Base-by-base conservation (phyloP, 1,140 invertebrate genomes). In the Trichogramma pretiosum region DNA sequence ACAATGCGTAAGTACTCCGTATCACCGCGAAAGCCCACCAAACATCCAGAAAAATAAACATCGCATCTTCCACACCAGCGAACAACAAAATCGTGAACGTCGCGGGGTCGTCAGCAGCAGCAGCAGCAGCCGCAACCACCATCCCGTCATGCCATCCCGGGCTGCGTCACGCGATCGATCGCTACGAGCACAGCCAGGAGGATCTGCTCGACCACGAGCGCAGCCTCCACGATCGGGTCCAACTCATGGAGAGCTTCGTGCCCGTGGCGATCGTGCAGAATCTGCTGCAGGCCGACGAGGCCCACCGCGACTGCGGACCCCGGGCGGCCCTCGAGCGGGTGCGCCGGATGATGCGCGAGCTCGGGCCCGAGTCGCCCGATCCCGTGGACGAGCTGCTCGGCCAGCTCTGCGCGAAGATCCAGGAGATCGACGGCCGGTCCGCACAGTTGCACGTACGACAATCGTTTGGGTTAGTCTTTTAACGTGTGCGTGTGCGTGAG, bases 391-490 rank as follows among this genome's bases (percentile, higher is more conserved):
- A 56, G 45, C 54, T 65, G 4, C 38, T 61, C 8, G 37, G 50
- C n/a, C 48, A 53, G 17, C 46, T 67, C 11, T 52, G 44, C 24
- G 55, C 28, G 1, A 22, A 19, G 0, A 55, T 62, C 9, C 40
- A 61, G 14, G 48, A 50, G n/a, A 34, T 69, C 3, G 52, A 57
- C 5, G 28, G 28, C 4, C 59, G 70, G 53, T 63, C 58, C 18
- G 24, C 55, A n/a, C 50, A 67, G 40, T 63, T 68, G 59, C 64
- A 71, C 60, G 68, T 70, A 68, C 57, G 63, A 55, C 51, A 57
- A 58, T 61, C 50, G 43, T 58, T 46, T 41, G 50, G 58, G 55
- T 59, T 57, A 59, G 55, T 59, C 23, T 57, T 44, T 45, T 28
- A 24, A 7, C 24, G 46, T 42, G 52, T 45, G 52, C 35, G 3